phyloP scores from a whole-genome alignment of 1,140 invertebrate species.

The Hyles euphorbiae region DNA sequence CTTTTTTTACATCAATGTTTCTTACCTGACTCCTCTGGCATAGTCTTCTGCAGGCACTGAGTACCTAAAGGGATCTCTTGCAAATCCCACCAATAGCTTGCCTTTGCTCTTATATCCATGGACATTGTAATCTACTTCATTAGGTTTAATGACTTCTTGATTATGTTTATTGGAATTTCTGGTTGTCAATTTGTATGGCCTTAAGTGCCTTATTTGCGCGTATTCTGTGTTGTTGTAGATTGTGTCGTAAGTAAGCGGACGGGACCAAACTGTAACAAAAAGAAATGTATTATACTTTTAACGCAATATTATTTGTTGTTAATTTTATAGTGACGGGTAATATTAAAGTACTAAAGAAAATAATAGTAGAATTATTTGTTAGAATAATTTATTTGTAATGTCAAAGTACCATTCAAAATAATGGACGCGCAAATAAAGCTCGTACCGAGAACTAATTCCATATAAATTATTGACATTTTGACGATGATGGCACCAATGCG shows the following conservation, averaged over 20 bases:
- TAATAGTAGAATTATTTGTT: too few relatives aligned
- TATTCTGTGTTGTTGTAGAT: constrained; percentile 53
- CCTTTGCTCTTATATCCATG: constrained; percentile 19
- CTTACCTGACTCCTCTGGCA: constrained; percentile 50
- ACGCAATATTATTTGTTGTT: too few relatives aligned
- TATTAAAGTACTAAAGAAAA: too few relatives aligned
- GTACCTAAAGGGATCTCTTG: constrained; percentile 55
- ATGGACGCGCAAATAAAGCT: too few relatives aligned
- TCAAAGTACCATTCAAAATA: too few relatives aligned
- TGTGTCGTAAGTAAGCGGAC: constrained; percentile 36
- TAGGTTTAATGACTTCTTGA: constrained; percentile 30
- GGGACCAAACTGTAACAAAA: constrained; percentile 42
- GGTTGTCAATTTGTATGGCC: constrained; percentile 13
- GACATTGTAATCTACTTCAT: constrained; percentile 24
- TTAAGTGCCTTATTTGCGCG: constrained; percentile 32
- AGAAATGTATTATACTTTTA: too few relatives aligned
- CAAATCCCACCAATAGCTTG: constrained; percentile 51
- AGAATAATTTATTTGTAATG: too few relatives aligned
- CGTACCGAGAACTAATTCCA: too few relatives aligned
- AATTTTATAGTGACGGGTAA: too few relatives aligned
- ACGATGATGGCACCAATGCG: too few relatives aligned
- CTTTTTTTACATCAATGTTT: not conserved
- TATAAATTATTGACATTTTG: too few relatives aligned
- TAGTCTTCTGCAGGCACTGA: constrained; percentile 57
- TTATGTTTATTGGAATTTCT: constrained; percentile 15